These are phyloP conservation scores for Pandion haliaetus DNA, from an alignment of 2,113 vertebrate genomes.

Conservation along the genomic window DNA sequence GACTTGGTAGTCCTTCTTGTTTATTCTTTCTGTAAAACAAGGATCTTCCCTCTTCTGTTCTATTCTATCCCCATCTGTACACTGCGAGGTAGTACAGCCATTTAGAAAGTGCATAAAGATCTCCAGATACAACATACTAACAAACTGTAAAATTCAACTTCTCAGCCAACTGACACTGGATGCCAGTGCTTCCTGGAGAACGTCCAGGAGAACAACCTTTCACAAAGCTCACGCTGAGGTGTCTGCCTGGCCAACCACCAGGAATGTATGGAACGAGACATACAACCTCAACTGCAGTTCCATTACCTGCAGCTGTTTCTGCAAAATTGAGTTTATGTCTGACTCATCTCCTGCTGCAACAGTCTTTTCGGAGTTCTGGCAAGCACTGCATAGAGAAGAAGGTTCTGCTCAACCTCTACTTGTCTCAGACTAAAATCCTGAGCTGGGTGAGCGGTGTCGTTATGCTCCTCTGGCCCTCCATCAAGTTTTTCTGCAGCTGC, in stretches of 20 bases:
- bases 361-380: neutral
- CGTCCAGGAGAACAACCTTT: neutral
- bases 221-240: neutral
- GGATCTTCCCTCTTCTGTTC: neutral
- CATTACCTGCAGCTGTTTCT: neutral
- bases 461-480: neutral
- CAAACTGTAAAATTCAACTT: neutral
- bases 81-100: neutral
- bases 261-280: neutral
- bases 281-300: neutral
- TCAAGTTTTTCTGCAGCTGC: neutral
- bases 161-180: neutral
- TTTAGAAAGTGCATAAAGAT: neutral
- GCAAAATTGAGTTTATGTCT: neutral
- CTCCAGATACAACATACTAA: neutral
- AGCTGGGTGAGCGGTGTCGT: neutral
- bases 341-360: neutral
- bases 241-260: neutral
- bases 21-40: neutral
- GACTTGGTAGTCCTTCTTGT: neutral
- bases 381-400: neutral
- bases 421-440: neutral
- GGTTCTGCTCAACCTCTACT: neutral
- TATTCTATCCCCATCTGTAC: neutral
- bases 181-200: neutral